Percentiles rank a stretch among this genome's conserved stretches.
These are phyloP conservation scores for Drosophila grimshawi DNA, from an alignment of 1,140 invertebrate species.

Conservation along the genomic window DNA sequence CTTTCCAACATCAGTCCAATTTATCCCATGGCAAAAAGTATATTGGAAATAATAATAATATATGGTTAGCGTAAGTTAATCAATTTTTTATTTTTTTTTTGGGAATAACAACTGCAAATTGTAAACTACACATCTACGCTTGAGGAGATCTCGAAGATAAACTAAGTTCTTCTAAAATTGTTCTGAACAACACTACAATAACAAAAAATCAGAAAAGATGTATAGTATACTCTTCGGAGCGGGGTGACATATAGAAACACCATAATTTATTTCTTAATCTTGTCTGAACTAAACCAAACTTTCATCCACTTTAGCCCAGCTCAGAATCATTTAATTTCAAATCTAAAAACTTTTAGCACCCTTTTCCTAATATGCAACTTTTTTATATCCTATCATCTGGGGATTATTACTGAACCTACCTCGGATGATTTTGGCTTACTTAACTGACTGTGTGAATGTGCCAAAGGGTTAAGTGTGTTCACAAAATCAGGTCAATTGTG, in stretches of 20 bases:
- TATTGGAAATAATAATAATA: neutral
- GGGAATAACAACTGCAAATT: too few relatives aligned
- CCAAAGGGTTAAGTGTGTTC: slow-evolving; percentile 76
- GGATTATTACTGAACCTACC: slow-evolving; percentile 8
- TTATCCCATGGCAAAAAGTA: neutral
- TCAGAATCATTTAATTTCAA: neutral
- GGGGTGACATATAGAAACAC: too few relatives aligned
- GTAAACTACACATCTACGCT: too few relatives aligned
- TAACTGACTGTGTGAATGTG: slow-evolving; percentile 20
- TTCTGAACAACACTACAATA: neutral
- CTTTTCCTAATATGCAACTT: too few relatives aligned
- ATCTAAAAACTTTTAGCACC: neutral
- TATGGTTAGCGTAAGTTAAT: too few relatives aligned
- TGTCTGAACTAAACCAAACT: too few relatives aligned
- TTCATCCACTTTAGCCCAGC: too few relatives aligned
- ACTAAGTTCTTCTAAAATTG: neutral
- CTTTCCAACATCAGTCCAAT: neutral
- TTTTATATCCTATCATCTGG: neutral
- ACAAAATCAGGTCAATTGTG: slow-evolving; percentile 80
- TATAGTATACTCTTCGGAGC: neutral
- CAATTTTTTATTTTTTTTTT: neutral
- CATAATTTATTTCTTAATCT: too few relatives aligned
- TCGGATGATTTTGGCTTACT: slow-evolving; percentile 8
- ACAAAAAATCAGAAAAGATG: neutral
- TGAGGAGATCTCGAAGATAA: too few relatives aligned